Evolutionary conservation across 37 sponge, comb jelly and placozoan species (phyloP), one percentile per base, ranked within the genome.

Genomic region (Chondrilla cf. caribensis): DNA sequence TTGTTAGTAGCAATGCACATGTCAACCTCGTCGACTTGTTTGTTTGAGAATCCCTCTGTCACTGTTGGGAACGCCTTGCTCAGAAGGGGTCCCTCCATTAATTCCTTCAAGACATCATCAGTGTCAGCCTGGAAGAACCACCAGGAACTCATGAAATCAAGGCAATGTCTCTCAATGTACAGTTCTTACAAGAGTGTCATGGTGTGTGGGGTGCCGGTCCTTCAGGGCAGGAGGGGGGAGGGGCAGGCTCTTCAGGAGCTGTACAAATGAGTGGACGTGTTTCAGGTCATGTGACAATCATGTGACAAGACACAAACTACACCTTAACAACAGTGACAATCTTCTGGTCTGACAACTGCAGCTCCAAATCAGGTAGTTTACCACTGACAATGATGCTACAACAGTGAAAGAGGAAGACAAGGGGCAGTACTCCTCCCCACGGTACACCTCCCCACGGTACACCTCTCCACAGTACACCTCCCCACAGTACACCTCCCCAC

Each of bases 281-380:
- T 62, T 7, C 25, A 62, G 8, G 64, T 29, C 64, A 62, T 62
- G 64, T 62, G 29, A 29, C 29, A 19, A 62, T 47, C 51, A 47
- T 47, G 51, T 47, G 51, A 47, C 9, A 11, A 17, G 40, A 40
- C n/a, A n/a, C n/a, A n/a, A n/a, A n/a, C n/a, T n/a, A 8, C 54
- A 90, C 90, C 90, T 80, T 58, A 14, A 86, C 51, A 58, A 82
- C 42, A 32, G 80, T 82, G 54, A 84, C 81, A 58, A 85, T 8
- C 72, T 92, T 92, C 79, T 87, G 76, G 47, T 92, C 92, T 64
- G 92, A 92, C 11, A 92, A 41, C 68, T 47, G 76, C 11, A 92
- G 55, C 29, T 42, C 41, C 51, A 92, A 24, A n/a, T 58, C 54
- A 8, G 92, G 86, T 0, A 92, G 72, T 18, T 44, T 42, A 0